Evolutionary conservation across 2,888 invertebrate species (phyloP), one percentile per base, ranked within the genome.

Genomic region (Eupithecia abbreviata): DNA sequence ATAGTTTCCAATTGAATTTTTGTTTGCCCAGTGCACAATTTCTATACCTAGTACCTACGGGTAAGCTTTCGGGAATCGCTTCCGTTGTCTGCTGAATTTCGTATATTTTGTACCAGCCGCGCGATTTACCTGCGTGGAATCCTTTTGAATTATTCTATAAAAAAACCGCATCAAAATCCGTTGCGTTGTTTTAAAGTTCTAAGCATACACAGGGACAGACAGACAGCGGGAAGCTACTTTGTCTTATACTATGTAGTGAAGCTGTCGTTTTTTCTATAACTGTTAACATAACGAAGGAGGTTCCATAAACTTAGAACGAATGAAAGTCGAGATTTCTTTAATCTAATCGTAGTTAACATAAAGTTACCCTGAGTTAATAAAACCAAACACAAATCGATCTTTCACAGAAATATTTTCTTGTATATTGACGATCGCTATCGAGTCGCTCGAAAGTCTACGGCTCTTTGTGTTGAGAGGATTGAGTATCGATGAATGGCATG

Each of bases 401-500:
- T 18, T 30, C 62, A 62, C 10, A 4, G 12, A 62, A 62, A 30
- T 58, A 18, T 65, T 65, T 42, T 18, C 41, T 42, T 15, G 42
- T 66, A 15, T 15, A 62, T 42, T 65, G 41, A 42, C 66, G 42
- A 41, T 66, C 15, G 15, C 66, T 66, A 42, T 66, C 66, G 42
- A 13, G 15, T 4, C 15, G 66, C 66, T 66, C 41, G 66, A 18
- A 66, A 66, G 66, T 65, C 41, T 65, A 65, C 18, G 42, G 15
- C 41, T 66, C 13, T 42, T 42, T 42, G 42, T 66, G 66, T 66
- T 66, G 62, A 62, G 42, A 66, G 42, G 66, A 42, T 66, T 66
- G 41, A 15, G 41, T 66, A 66, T 41, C 41, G 66, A 66, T 66
- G 42, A 42, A 66, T 66, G 6, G 15, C 30, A 62, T 62, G 30